Evolutionary conservation across 1,140 invertebrate genomes (phyloP).

Genomic region (Berghia stephanieae): DNA sequence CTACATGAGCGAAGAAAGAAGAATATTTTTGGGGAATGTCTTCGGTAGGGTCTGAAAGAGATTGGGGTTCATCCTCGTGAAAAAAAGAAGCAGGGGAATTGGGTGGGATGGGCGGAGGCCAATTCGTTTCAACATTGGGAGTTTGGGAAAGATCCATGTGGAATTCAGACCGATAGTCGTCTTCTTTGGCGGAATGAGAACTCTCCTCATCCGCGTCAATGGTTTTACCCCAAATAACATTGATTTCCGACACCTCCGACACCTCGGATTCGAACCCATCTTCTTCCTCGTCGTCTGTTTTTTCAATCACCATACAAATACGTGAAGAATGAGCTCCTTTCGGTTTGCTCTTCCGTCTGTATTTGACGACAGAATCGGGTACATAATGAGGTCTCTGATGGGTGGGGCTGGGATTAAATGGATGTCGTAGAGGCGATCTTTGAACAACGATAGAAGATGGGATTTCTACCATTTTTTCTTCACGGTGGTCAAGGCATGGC

Average conservation of each 20-base stretch:
- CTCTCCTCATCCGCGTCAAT: constrained; percentile 6
- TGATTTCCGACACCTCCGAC: neutral
- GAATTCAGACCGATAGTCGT: neutral
- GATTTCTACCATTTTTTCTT: too few relatives aligned
- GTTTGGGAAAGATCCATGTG: neutral
- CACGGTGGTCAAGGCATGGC: too few relatives aligned
- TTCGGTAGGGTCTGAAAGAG: neutral
- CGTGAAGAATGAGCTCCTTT: neutral
- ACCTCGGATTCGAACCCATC: too few relatives aligned
- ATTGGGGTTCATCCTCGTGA: constrained; percentile 12
- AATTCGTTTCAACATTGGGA: too few relatives aligned
- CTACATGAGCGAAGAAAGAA: too few relatives aligned
- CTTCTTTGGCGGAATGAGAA: neutral
- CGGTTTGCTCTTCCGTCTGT: constrained; percentile 5
- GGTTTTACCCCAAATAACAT: constrained; percentile 29
- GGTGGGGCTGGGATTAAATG: too few relatives aligned
- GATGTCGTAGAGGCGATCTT: neutral
- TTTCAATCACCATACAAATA: neutral
- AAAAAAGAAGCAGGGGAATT: too few relatives aligned
- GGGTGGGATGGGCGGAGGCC: too few relatives aligned
- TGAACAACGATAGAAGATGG: too few relatives aligned
- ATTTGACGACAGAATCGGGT: too few relatives aligned
- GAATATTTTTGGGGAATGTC: neutral
- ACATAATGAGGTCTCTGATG: too few relatives aligned
- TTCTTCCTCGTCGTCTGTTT: neutral